Base-by-base conservation (phyloP, 2,888 invertebrate species). In the Netelia inedita region DNA sequence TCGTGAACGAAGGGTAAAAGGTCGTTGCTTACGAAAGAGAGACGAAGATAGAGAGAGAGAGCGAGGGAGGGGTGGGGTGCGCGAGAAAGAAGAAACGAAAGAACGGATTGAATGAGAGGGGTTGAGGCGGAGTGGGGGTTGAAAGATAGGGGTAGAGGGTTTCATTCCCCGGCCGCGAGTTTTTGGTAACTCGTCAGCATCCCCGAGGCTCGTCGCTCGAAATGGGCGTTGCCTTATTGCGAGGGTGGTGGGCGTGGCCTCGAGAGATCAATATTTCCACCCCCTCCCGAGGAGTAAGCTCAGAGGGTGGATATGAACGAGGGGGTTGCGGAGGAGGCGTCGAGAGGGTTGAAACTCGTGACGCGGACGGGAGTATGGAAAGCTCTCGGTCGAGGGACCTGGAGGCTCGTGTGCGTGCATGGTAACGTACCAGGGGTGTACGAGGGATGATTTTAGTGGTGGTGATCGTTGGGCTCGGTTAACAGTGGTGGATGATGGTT, bases 221-320 rank as follows among this genome's bases (percentile, higher is more conserved):
- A 76, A 85, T 91, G 89, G 92, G 92, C 92, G 92, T 91, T 90
- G 89, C 90, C 86, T 19, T 35, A 14, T 89, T 85, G 83, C 87
- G 89, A 86, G 90, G 90, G 89, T 90, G 87, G 89, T 86, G 85
- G 93, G 93, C 93, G 93, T 92, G 93, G 93, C 89, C 74, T 90
- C 55, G 41, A 41, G 53, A 88, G 93, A 93, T 93, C 93, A 93
- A 93, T 93, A 93, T 91, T 90, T 89, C 90, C 90, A 91, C 89
- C 92, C 89, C 41, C 87, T 88, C 28, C 28, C 28, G 28, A 28
- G 85, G 83, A 16, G 43, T n/a, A 53, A 66, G 79, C 41, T 68
- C 35, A 35, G 76, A 57, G 28, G 66, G 59, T 78, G 73, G 72
- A n/a, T 57, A 72, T 61, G 71, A 72, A 46, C 55, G 71, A 82